Conservation (phyloP, 92 coral and sea anemone species). For the Meandrina meandrites region DNA sequence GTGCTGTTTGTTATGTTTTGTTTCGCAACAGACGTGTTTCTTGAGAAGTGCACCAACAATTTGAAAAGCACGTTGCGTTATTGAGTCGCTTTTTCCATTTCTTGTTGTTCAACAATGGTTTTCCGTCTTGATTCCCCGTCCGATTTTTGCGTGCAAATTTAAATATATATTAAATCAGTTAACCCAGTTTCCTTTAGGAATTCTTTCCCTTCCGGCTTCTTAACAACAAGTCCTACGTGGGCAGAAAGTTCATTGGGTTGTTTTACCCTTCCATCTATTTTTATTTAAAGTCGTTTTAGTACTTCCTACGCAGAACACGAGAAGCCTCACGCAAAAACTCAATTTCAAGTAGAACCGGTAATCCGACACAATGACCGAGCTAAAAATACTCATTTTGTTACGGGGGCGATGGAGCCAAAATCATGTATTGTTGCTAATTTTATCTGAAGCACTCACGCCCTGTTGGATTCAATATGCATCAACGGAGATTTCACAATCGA, state of each 20-base stretch:
- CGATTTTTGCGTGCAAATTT: not conserved
- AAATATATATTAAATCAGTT: not conserved
- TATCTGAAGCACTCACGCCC: constrained; percentile 2
- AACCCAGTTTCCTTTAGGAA: not conserved
- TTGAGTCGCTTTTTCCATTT: not conserved
- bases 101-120: not conserved
- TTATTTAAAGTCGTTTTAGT: not conserved
- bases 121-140: not conserved
- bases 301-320: constrained; percentile 29
- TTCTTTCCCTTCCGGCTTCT: constrained; percentile 14
- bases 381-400: constrained; percentile 13
- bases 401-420: constrained; percentile 7
- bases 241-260: constrained; percentile 20
- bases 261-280: constrained; percentile 1
- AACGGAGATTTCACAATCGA: constrained; percentile 7
- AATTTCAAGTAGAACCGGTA: not conserved
- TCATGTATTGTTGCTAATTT: constrained; percentile 1
- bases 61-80: not conserved
- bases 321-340: not conserved
- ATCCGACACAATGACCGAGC: not conserved
- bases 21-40: not conserved
- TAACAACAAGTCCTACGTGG: not conserved
- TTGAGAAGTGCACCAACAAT: not conserved
- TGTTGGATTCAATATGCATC: not conserved
- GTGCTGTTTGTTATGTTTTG: not conserved